Base-by-base conservation (phyloP, 2,888 invertebrate species). In the Listrodromus nycthemerus region DNA sequence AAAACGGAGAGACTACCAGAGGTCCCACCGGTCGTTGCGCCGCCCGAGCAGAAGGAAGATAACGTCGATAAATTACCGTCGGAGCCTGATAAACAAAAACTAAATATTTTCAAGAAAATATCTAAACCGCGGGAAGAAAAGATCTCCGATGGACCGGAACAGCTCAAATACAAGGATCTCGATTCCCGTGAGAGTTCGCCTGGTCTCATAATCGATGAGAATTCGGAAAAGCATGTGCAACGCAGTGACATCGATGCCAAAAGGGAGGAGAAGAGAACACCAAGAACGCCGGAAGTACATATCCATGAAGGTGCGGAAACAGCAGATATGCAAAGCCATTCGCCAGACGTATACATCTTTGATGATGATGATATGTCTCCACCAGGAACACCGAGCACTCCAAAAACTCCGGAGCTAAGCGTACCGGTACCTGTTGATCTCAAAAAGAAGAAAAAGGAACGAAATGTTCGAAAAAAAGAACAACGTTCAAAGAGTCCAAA, bases 51-150 rank as follows among this genome's bases (percentile, higher is more conserved):
- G 74, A 95, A 95, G 85, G 95, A 95, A 88, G 93, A 95, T 55
- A 90, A 94, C 82, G 93, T 95, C 33, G 95, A 95, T 88, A 97
- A 96, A 93, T 92, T 97, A 78, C 95, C 96, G 5, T 96, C 96
- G 13, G 97, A 97, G 93, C 97, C 97, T 0, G 97, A 97, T 92
- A 96, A 96, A 93, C 97, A 96, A 93, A 98, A 98, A 92, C 94
- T 97, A 55, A 97, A 97, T 94, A 97, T 98, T 91, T 97, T 98
- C 91, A 98, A 97, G 92, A 97, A 97, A 94, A 97, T 98, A 92
- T 96, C 97, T 83, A 94, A 94, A 86, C 91, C 94, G 0, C 95
- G 96, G 91, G 96, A 96, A 93, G 95, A 95, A 89, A 96, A 96
- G 89, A 95, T 95, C 79, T 86, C 90, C n/a, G 94, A 94, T n/a